Evolutionary conservation across 2,113 vertebrate species (phyloP), one percentile per base, ranked within the genome.

Genomic region (Anser brachyrhynchus): DNA sequence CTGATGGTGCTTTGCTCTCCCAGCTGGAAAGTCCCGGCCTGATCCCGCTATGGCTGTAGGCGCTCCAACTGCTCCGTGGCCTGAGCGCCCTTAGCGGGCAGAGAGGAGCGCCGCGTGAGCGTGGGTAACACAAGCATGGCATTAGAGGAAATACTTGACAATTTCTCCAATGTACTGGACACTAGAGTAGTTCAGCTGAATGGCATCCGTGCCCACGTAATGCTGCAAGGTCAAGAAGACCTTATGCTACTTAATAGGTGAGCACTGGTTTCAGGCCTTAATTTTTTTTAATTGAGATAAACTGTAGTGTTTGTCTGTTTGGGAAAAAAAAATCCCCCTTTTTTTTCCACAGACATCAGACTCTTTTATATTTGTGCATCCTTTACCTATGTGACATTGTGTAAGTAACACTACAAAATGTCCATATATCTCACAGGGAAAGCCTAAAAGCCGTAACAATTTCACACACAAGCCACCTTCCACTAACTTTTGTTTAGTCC

Each of bases 141-240:
- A 90, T 35, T 76, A 94, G 84, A 95, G 93, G 93, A 96, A 96
- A 95, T 91, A 88, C 78, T 77, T 94, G 91, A 87, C 90, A 95
- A 85, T 94, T 95, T 93, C 94, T 95, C 87, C 87, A 95, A 90
- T 76, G 94, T 64, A 94, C 8, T 79, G 89, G 87, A 92, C 83
- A 82, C 64, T 72, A 76, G 85, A 61, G 62, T 35, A 75, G 82
- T 92, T 89, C 79, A 93, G 76, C 69, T 55, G 39, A 90, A 94
- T 46, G 62, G 77, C 64, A 94, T 61, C 57, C 3, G 0, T 93
- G 92, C 82, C 74, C 61, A 82, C 33, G 1, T 58, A 72, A 87
- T 0, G 2, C 19, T 62, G 62, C 71, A 95, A 70, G 58, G 73
- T 77, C 85, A 87, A 31, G 41, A 51, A 94, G 59, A 84, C 43